Conservation (phyloP, 2,113 vertebrate species). For the Mus spicilegus region DNA sequence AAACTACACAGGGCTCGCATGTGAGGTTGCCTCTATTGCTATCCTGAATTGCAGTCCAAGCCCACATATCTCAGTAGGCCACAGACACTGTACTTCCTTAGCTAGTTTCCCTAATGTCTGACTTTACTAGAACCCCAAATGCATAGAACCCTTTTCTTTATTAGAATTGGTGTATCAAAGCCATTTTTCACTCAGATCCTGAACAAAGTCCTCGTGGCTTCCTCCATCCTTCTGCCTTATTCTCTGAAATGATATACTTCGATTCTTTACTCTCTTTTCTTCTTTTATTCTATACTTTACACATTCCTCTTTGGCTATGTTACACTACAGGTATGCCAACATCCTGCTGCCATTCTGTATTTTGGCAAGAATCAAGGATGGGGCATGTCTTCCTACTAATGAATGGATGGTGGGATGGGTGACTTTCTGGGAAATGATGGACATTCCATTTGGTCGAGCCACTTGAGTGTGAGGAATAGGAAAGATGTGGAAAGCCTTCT, state of each 20-base stretch:
- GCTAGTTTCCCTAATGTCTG: not conserved
- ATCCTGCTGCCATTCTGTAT: conserved; percentile 19
- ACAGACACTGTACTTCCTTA: not conserved
- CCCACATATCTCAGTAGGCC: not conserved
- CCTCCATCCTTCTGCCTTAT: not conserved
- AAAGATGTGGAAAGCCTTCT: not conserved
- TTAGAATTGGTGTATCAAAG: not conserved
- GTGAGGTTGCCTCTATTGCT: not conserved
- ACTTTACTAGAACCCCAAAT: not conserved
- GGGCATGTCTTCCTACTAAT: conserved; percentile 27
- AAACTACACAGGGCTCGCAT: accelerated
- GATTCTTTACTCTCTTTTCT: not conserved
- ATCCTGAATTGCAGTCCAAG: not conserved
- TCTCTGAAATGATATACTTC: not conserved
- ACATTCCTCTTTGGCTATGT: not conserved
- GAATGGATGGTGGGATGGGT: not conserved
- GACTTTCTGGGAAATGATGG: conserved; percentile 52
- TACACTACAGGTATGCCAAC: not conserved
- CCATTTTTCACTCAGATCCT: not conserved
- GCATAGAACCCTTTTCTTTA: not conserved
- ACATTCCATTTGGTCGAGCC: conserved; percentile 33
- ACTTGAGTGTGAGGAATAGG: not conserved
- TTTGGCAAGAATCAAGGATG: not conserved
- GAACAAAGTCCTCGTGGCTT: not conserved
- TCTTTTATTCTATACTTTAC: not conserved